Conservation (phyloP, 2,888 invertebrate species). For the Folsomia candida region DNA sequence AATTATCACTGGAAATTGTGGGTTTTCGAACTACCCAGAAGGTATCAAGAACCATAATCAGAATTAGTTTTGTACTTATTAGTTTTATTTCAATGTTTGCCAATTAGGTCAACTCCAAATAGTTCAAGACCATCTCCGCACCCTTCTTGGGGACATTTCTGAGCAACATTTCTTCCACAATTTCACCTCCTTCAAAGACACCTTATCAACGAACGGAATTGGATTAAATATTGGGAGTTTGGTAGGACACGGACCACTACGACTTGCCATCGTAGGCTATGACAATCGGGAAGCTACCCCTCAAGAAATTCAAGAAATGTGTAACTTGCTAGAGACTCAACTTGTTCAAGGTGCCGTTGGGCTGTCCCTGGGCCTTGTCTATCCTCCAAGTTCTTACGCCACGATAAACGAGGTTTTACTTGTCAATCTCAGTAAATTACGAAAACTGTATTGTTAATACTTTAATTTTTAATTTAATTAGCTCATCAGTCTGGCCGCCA, state of each 20-base stretch:
- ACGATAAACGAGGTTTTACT: constrained; percentile 27
- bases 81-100: too few species aligned
- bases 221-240: constrained; percentile 41
- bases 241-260: constrained; percentile 48
- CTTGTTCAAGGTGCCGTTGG: constrained; percentile 41
- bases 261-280: constrained; percentile 45
- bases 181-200: constrained; percentile 23
- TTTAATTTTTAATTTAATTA: too few species aligned
- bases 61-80: too few species aligned
- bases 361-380: constrained; percentile 43
- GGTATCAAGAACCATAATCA: too few species aligned
- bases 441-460: too few species aligned
- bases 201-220: constrained; percentile 18
- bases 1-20: constrained; percentile 46
- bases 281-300: constrained; percentile 43
- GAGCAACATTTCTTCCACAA: constrained; percentile 29
- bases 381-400: constrained; percentile 47
- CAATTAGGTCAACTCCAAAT: constrained; percentile 25
- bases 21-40: constrained; percentile 45
- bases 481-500: constrained; percentile 35
- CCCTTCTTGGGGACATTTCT: constrained; percentile 36
- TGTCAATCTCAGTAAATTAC: too few species aligned
- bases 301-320: constrained; percentile 41
- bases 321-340: constrained; percentile 29
- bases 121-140: constrained; percentile 38